phyloP scores from a whole-genome alignment of 2,113 vertebrate species.

The Macaca nemestrina region DNA sequence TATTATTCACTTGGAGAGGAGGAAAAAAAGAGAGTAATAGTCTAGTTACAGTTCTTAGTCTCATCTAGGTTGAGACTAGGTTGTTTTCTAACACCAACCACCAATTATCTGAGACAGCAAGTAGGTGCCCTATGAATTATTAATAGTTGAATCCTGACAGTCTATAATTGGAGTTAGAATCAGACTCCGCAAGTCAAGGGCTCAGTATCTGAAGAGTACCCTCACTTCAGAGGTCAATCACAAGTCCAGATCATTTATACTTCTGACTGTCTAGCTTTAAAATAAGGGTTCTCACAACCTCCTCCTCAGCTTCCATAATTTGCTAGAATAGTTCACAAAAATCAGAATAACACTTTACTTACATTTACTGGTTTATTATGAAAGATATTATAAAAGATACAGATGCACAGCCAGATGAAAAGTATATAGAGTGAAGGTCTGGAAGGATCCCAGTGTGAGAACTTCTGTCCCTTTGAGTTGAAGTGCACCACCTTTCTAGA shows the following conservation, averaged over 20 bases:
- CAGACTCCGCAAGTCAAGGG: background rate
- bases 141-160: background rate
- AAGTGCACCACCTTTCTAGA: background rate
- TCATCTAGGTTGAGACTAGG: too few relatives aligned
- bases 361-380: background rate
- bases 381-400: background rate
- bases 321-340: background rate
- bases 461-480: background rate
- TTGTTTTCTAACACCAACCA: background rate
- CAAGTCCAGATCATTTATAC: background rate
- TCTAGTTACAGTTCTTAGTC: rapidly evolving
- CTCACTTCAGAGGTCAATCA: background rate
- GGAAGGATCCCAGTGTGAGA: background rate
- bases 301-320: background rate
- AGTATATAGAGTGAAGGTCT: background rate
- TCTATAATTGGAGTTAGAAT: background rate
- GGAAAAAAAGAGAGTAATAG: background rate
- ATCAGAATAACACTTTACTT: background rate
- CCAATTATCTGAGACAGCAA: background rate
- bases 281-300: background rate
- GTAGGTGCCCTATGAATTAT: background rate
- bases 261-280: background rate
- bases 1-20: background rate
- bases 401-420: background rate
- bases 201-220: background rate